Base-by-base conservation (phyloP, 2,797 vertebrate genomes). In the Molossus molossus region DNA sequence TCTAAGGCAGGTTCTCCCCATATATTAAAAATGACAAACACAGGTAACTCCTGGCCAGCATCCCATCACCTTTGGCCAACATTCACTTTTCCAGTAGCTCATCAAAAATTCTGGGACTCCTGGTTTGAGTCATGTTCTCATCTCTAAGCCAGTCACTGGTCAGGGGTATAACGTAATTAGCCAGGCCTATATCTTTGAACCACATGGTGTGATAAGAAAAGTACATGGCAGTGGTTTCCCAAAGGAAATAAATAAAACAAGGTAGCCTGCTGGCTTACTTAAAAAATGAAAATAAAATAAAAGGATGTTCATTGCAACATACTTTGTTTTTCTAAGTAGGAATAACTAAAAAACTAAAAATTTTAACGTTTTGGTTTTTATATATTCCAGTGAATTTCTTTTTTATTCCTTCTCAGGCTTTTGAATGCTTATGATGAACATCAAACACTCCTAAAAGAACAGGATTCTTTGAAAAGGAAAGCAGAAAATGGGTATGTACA, bases 401-500 rank as follows among this genome's bases (percentile, higher is more conserved):
- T 81, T 25, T 33, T 62, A 58, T 79, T 86, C 15, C 81, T 5
- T 96, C 55, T 77, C 72, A 99, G 99, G 96, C 99, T 99, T 45
- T 97, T 99, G 97, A 98, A 99, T 83, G 99, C 99, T 5, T 99
- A 99, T 50, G 99, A 99, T 10, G 99, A 99, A 84, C 99, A 99
- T 84, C 99, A 99, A 92, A 99, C 98, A 25, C 99, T 99, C 77
- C 98, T 99, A 81, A 99, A 99, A 98, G 99, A 99, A 98, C 99
- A 98, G 29, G 99, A 99, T 55, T 97, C 98, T 13, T 87, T 98
- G 29, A 99, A 99, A 97, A 99, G 99, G 97, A 99, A 99, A 97
- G 99, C 99, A 0, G 99, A 99, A 98, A 99, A 99, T 33, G 99
- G 99, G 98, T 99, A 99, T 95, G 99, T 96, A 87, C n/a, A 85